Base-by-base conservation (phyloP, 2,888 invertebrate species). In the Melieria crassipennis region DNA sequence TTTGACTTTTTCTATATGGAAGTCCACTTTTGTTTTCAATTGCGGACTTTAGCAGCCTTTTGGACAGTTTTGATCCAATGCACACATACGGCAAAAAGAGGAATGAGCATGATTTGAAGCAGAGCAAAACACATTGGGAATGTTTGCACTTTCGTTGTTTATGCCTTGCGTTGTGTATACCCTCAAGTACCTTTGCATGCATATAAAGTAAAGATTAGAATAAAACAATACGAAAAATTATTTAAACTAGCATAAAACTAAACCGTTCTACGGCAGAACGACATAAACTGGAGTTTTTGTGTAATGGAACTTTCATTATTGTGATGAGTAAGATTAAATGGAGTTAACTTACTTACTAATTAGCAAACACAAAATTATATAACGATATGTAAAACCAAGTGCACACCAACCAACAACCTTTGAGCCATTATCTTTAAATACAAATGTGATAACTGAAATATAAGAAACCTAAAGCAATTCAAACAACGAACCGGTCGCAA, bases 271-370 rank as follows among this genome's bases (percentile, higher is more conserved):
- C 79, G 79, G 79, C 78, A 77, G 78, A 76, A 78, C 75, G 78
- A 65, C 78, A 79, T 79, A 74, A 71, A 63, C 78, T 78, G 79
- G 78, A 69, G 70, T 75, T 69, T 75, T 74, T 73, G 72, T 69
- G 68, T 63, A 68, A 71, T 30, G 52, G 42, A 50, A 50, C 65
- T 71, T 68, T 61, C 52, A 77, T 78, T 79, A 79, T 79, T 81
- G 70, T 76, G 79, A 73, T 80, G 79, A 80, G 78, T 79, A 75
- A 70, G 76, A 78, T 79, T 79, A 80, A 70, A 75, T 80, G 77
- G 77, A n/a, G 52, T 46, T 16, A n/a, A 10, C 43, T 78, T 43
- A 65, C 6, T 52, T 45, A 52, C 5, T 55, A 52, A 60, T 16
- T 50, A 45, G 16, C 11, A 4, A 50, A 61, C 42, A 61, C 30